Conservation (phyloP, 2,113 vertebrate genomes). For the Silurus meridionalis region DNA sequence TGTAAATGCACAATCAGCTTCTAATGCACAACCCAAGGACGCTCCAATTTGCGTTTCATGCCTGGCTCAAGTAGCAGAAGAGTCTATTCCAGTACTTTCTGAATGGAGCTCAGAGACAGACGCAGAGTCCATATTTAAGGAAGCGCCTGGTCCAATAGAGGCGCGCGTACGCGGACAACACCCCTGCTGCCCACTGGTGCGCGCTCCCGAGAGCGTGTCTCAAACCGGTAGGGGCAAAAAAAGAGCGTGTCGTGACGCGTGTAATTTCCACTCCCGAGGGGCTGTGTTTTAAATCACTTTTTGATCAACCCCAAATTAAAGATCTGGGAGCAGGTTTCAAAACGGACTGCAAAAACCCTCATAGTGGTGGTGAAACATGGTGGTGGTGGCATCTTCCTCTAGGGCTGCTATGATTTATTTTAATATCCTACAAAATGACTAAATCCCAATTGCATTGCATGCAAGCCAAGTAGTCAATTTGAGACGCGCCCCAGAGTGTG, state of each 20-base stretch:
- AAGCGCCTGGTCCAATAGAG: slow-evolving; percentile 68
- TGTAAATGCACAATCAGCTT: not conserved
- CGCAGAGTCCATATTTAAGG: slow-evolving; percentile 61
- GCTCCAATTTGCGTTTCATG: not conserved
- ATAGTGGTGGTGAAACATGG: no score
- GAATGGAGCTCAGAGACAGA: slow-evolving; percentile 26
- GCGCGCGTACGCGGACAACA: slow-evolving; percentile 68
- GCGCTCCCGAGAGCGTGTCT: not conserved
- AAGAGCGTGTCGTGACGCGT: no score
- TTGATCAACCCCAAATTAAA: no score
- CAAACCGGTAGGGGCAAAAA: not conserved
- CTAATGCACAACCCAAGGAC: slow-evolving; percentile 3
- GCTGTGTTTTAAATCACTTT: no score
- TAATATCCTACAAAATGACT: not conserved
- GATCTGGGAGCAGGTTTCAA: no score
- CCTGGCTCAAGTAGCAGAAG: slow-evolving; percentile 1
- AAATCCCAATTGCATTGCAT: not conserved
- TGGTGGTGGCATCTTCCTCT: no score
- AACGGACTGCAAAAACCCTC: no score
- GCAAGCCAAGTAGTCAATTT: not conserved
- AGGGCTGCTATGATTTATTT: no score
- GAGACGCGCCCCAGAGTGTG: not conserved
- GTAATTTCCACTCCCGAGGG: no score
- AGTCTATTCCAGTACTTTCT: slow-evolving; percentile 46
- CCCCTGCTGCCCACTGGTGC: slow-evolving; percentile 55